These are phyloP conservation scores for Pristionchus fissidentatus DNA, from an alignment of 2,888 invertebrate species.

Conservation along the genomic window DNA sequence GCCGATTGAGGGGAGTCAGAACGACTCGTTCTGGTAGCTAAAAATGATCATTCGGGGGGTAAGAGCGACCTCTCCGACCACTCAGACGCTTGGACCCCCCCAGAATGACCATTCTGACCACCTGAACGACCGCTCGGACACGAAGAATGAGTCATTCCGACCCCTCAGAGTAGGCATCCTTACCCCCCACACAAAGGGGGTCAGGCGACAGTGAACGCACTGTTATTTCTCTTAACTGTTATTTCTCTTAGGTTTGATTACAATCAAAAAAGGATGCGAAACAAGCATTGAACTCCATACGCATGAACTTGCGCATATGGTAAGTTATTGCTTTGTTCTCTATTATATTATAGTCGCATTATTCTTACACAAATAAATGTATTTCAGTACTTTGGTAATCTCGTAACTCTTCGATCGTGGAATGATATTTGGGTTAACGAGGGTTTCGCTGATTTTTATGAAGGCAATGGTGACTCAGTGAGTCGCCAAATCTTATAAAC, in stretches of 20 bases:
- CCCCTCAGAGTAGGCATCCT: too few relatives aligned
- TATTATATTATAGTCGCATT: too few relatives aligned
- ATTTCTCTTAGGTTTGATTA: background rate
- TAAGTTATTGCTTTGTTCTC: background rate
- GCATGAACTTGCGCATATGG: background rate
- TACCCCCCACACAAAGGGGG: too few relatives aligned
- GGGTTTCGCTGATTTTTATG: background rate
- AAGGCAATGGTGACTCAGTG: background rate
- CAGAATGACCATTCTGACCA: too few relatives aligned
- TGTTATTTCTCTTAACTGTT: background rate
- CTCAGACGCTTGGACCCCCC: too few relatives aligned
- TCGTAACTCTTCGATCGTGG: background rate
- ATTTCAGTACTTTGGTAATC: constrained; percentile 6
- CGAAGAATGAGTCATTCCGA: too few relatives aligned
- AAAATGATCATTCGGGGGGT: too few relatives aligned
- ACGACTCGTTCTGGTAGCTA: too few relatives aligned
- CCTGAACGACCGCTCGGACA: too few relatives aligned
- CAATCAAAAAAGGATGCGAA: background rate
- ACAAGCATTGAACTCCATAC: background rate
- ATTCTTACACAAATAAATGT: background rate
- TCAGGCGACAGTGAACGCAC: too few relatives aligned
- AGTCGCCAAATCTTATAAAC: background rate
- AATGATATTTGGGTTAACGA: constrained; percentile 5
- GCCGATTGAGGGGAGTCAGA: too few relatives aligned
- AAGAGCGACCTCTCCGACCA: too few relatives aligned